These are phyloP conservation scores for Corydoras sp. DNA, from an alignment of 2,113 vertebrate genomes.

Conservation along the genomic window DNA sequence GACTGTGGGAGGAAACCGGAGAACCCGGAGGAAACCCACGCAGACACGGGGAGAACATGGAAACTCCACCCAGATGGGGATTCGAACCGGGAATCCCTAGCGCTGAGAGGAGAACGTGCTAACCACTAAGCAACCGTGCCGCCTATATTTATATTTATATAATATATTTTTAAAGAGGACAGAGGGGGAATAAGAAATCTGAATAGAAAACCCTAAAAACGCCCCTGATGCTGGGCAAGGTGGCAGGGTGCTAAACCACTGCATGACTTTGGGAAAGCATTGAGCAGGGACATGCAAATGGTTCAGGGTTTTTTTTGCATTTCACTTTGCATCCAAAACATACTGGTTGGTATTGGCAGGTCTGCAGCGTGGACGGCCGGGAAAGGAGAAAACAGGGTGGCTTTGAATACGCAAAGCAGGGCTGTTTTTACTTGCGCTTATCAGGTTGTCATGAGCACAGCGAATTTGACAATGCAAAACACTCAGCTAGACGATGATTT, in stretches of 20 bases:
- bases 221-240: background rate
- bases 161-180: too few relatives aligned
- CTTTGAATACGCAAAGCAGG: slow-evolving; percentile 71
- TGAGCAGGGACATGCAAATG: slow-evolving; percentile 63
- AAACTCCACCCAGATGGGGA: too few relatives aligned
- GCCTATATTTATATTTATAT: too few relatives aligned
- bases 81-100: too few relatives aligned
- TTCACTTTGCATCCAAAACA: slow-evolving; percentile 64
- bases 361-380: slow-evolving; percentile 20
- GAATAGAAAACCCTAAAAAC: too few relatives aligned
- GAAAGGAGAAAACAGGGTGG: slow-evolving; percentile 44
- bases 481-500: slow-evolving; percentile 44
- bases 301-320: slow-evolving; percentile 58
- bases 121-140: too few relatives aligned
- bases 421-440: slow-evolving; percentile 43
- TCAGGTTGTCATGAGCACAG: slow-evolving; percentile 38
- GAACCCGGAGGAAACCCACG: too few relatives aligned
- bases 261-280: slow-evolving; percentile 9
- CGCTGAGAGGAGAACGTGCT: too few relatives aligned
- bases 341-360: slow-evolving; percentile 46
- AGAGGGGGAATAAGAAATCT: too few relatives aligned
- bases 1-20: too few relatives aligned
- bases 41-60: too few relatives aligned
- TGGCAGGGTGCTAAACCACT: slow-evolving; percentile 9
- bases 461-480: slow-evolving; percentile 62